A percentile compares a stretch with the other conserved stretches of the same genome.
Conservation (phyloP, 2,797 vertebrate genomes). For the Danio albolineatus region DNA sequence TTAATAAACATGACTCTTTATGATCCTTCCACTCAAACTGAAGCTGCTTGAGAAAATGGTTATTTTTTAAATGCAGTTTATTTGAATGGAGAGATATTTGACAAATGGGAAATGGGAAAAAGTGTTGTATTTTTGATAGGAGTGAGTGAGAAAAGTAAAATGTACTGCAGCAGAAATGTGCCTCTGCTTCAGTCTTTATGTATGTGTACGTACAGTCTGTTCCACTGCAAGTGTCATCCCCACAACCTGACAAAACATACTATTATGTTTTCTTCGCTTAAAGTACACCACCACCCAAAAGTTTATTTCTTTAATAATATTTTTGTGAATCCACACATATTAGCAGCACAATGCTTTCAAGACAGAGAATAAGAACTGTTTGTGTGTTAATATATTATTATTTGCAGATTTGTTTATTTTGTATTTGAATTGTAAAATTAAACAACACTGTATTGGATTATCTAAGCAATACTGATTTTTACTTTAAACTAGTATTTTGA, state of each 20-base stretch:
- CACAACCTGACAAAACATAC: background rate
- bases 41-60: background rate
- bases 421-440: too few species aligned
- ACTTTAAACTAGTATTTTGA: too few species aligned
- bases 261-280: background rate
- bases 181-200: background rate
- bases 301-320: too few species aligned
- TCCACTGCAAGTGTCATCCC: background rate
- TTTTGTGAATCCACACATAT: too few species aligned
- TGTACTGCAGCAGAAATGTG: background rate
- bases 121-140: background rate
- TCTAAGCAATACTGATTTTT: too few species aligned
- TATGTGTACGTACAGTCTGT: background rate
- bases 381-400: too few species aligned
- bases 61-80: background rate
- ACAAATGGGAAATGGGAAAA: background rate
- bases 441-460: background rate
- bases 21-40: background rate
- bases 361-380: too few species aligned
- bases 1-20: background rate
- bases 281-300: background rate
- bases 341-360: too few species aligned
- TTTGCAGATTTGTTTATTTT: too few species aligned
- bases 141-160: background rate
- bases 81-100: background rate